phyloP scores from a whole-genome alignment of 1,140 invertebrate genomes.

The Mamestra configurata region DNA sequence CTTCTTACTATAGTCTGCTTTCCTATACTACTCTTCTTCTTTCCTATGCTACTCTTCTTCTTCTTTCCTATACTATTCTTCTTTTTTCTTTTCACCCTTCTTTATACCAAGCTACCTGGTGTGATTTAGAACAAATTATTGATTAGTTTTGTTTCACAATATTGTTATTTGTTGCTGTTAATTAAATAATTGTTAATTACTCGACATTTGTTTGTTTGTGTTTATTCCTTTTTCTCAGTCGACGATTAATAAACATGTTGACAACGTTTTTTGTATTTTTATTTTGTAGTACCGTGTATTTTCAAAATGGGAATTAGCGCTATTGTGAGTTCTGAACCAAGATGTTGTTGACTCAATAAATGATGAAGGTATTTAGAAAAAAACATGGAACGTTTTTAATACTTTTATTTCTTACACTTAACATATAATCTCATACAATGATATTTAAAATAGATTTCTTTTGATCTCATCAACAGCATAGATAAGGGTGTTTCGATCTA shows the following conservation, averaged over 20 bases:
- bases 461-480: slow-evolving; percentile 75
- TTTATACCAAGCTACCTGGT: slow-evolving; percentile 63
- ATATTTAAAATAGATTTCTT: slow-evolving; percentile 87
- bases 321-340: too few relatives aligned
- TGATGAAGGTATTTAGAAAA: not conserved
- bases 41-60: slow-evolving; percentile 26
- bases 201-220: slow-evolving; percentile 52
- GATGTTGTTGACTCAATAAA: too few relatives aligned
- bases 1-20: not conserved
- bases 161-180: slow-evolving; percentile 70
- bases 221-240: slow-evolving; percentile 28
- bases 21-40: slow-evolving; percentile 10
- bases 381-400: slow-evolving; percentile 54
- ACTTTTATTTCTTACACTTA: slow-evolving; percentile 82
- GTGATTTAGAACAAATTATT: slow-evolving; percentile 64
- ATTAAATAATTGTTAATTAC: slow-evolving; percentile 59
- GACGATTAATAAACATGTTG: slow-evolving; percentile 13
- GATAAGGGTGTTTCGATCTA: slow-evolving; percentile 62
- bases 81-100: slow-evolving; percentile 33
- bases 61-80: slow-evolving; percentile 31
- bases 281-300: not conserved
- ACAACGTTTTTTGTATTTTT: slow-evolving; percentile 8
- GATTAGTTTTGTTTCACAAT: slow-evolving; percentile 58
- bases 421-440: slow-evolving; percentile 84
- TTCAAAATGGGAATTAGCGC: too few relatives aligned